Evolutionary conservation across 1,140 invertebrate genomes (phyloP).

Genomic region (Drusus annulatus): DNA sequence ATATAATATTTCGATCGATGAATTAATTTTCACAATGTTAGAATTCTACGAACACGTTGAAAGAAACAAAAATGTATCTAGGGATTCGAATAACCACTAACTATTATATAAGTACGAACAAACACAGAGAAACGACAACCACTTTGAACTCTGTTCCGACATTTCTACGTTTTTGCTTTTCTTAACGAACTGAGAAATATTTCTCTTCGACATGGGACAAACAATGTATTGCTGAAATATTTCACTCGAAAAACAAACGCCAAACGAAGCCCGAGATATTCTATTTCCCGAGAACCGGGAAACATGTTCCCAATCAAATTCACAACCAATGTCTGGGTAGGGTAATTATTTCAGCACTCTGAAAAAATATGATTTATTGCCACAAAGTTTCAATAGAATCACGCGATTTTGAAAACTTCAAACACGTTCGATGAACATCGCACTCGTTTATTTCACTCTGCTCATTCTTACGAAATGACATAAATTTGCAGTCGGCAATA

Average conservation of each 20-base stretch:
- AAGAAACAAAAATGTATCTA: too few species aligned
- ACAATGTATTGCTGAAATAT: constrained; percentile 3
- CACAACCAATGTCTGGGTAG: too few species aligned
- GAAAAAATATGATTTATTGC: neutral
- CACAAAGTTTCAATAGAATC: neutral
- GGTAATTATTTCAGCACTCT: too few species aligned
- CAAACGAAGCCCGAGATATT: neutral
- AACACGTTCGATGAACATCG: neutral
- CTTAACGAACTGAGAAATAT: neutral
- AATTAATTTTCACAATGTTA: neutral
- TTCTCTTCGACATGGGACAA: neutral
- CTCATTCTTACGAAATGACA: neutral
- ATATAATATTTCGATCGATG: too few species aligned
- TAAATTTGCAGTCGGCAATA: neutral
- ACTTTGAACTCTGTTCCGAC: neutral
- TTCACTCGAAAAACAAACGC: constrained; percentile 10
- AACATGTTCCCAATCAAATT: neutral
- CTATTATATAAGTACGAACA: neutral
- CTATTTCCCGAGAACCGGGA: neutral
- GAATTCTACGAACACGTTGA: neutral
- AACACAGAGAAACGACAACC: neutral
- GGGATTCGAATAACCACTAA: neutral
- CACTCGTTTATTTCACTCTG: constrained; percentile 13
- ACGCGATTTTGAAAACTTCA: neutral
- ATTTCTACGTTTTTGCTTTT: neutral